Conservation (phyloP, 2,797 vertebrate genomes). For the Nannoperca australis region DNA sequence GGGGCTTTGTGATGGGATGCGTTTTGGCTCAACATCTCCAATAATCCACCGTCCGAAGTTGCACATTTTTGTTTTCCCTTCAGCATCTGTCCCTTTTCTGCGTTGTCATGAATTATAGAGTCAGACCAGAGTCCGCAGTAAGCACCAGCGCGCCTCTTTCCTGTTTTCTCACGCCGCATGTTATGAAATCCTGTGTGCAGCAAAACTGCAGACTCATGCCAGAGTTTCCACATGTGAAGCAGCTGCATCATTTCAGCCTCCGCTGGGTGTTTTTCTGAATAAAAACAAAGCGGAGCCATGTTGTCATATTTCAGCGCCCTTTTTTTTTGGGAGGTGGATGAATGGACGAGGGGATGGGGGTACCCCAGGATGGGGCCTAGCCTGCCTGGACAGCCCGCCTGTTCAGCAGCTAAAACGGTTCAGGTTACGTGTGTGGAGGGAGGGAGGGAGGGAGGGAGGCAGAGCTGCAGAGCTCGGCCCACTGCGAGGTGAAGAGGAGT, state of each 20-base stretch:
- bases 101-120: constrained; percentile 49
- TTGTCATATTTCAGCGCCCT: constrained; percentile 72
- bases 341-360: constrained; percentile 71
- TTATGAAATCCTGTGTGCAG: constrained; percentile 41
- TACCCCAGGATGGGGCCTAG: constrained; percentile 69
- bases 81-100: background rate
- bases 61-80: background rate
- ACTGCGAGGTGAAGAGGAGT: constrained; percentile 14
- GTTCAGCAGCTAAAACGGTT: constrained; percentile 53
- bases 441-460: too few species aligned
- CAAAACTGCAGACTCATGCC: constrained; percentile 76
- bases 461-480: constrained; percentile 37
- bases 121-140: constrained; percentile 48
- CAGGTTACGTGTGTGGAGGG: constrained; percentile 61
- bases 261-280: background rate
- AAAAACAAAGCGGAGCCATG: constrained; percentile 46
- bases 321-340: constrained; percentile 61
- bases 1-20: background rate
- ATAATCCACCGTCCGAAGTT: constrained; percentile 24
- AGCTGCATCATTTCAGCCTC: background rate
- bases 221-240: constrained; percentile 7
- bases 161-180: constrained; percentile 47
- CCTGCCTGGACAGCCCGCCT: constrained; percentile 54
- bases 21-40: background rate
- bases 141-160: constrained; percentile 34